Evolutionary conservation across 2,113 vertebrate genomes (phyloP), one percentile per base, ranked within the genome.

Genomic region (Anguilla rostrata): DNA sequence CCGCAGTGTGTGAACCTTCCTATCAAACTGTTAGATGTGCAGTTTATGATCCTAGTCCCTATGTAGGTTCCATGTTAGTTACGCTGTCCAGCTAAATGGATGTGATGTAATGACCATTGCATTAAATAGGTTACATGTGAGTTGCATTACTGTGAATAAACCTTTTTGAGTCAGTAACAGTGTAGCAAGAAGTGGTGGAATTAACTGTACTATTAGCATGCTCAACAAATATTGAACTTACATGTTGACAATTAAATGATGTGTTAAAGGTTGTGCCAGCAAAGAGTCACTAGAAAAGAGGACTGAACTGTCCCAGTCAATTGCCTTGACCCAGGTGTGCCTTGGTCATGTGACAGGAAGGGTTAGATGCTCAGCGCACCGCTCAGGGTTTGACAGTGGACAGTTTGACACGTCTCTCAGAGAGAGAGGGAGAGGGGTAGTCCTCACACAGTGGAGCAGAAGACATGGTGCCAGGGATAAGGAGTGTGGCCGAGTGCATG

Each of bases 1-100:
- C 87, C 81, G 63, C 87, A 53, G 49, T 53, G 49, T 53, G 49
- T 53, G 49, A 53, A 53, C 49, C 49, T 53, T 53, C 12, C 7
- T 53, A 53, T 53, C 7, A 53, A 53, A 53, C 8, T 11, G 12
- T 53, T 53, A 53, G 49, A 53, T 53, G 12, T 8, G 43, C 49
- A 53, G 7, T 53, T 53, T 5, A 53, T 53, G 43, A 46, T 8
- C 43, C 43, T 2, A 46, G 43, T 46, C 43, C 43, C 43, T 1
- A 46, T 46, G 34, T 34, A 34, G 34, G 34, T 34, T 34, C 34
- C 1, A 1, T 34, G 34, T 34, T 34, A 1, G 34, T 34, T 34
- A 34, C 34, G 34, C 34, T 34, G 34, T 34, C 34, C 34, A 34
- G 34, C 34, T 34, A 1, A 34, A 34, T 34, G 34, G 34, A 34